phyloP scores from a whole-genome alignment of 2,797 vertebrate genomes.

The Dicrostonyx torquatus region DNA sequence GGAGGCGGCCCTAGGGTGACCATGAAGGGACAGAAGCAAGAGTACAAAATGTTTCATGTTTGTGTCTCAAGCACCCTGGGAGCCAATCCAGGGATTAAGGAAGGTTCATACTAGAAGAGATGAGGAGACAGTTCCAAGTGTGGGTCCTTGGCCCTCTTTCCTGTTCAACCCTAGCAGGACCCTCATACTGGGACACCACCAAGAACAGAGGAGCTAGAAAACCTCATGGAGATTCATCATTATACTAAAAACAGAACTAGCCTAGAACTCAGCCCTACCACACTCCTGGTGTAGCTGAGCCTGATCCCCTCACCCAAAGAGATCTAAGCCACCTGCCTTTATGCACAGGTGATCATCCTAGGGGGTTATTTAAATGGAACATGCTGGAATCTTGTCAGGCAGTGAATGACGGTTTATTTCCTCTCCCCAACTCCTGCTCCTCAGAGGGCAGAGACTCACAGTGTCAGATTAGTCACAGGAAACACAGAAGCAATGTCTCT shows the following conservation, averaged over 20 bases:
- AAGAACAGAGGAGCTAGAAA: neutral
- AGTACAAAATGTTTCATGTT: neutral
- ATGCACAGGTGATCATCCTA: neutral
- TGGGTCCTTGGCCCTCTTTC: neutral
- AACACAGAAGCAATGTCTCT: neutral
- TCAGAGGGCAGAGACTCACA: neutral
- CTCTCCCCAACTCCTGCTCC: accelerated
- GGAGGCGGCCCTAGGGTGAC: neutral
- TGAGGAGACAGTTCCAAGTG: neutral
- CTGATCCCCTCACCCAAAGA: neutral
- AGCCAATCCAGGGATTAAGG: neutral
- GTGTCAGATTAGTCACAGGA: neutral
- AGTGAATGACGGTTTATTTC: neutral
- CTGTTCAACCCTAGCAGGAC: neutral
- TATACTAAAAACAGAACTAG: neutral
- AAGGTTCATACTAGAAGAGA: neutral
- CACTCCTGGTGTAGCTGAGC: neutral
- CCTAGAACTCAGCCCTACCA: neutral
- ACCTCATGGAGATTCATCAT: neutral
- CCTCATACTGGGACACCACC: accelerated
- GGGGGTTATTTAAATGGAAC: neutral
- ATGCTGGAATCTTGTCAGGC: neutral
- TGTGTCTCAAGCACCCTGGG: neutral
- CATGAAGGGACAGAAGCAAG: neutral
- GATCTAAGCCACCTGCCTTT: neutral